Conservation (phyloP, 2,113 vertebrate species). For the Centropristis striata region DNA sequence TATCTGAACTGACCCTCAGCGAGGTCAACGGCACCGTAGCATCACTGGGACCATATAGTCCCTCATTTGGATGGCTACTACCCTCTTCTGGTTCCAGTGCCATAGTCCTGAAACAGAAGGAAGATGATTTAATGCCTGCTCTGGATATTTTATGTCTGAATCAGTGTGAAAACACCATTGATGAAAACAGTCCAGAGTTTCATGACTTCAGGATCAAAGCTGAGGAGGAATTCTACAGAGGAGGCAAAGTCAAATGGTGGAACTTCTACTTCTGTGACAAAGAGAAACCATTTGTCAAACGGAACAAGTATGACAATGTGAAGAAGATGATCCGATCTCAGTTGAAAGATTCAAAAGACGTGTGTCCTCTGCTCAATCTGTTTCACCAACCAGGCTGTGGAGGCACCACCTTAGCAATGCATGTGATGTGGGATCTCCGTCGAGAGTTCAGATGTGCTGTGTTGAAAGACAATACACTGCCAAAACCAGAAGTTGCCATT, state of each 20-base stretch:
- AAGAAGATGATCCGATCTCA: slow-evolving; percentile 63
- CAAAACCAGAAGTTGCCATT: slow-evolving; percentile 61
- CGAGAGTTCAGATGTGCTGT: slow-evolving; percentile 71
- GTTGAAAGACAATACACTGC: slow-evolving; percentile 62
- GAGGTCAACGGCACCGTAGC: slow-evolving; percentile 85
- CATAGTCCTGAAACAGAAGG: slow-evolving; percentile 79
- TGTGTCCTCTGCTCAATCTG: slow-evolving; percentile 66
- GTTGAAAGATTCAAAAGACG: slow-evolving; percentile 13
- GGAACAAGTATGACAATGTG: slow-evolving; percentile 75
- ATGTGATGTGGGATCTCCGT: slow-evolving; percentile 80
- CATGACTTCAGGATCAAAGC: slow-evolving; percentile 70
- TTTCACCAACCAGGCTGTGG: slow-evolving; percentile 80
- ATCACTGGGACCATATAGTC: slow-evolving; percentile 77
- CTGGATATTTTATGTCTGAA: slow-evolving; percentile 88
- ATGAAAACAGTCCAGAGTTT: slow-evolving; percentile 82
- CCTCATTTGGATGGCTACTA: slow-evolving; percentile 78
- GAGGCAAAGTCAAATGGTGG: slow-evolving; percentile 89
- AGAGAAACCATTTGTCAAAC: slow-evolving; percentile 85
- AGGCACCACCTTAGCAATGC: slow-evolving; percentile 75
- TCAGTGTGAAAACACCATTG: slow-evolving; percentile 84
- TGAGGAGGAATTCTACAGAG: slow-evolving; percentile 88
- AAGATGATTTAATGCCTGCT: slow-evolving; percentile 82
- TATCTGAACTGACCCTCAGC: slow-evolving; percentile 82
- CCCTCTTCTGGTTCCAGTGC: slow-evolving; percentile 75
- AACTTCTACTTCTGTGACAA: slow-evolving; percentile 90